phyloP scores from a whole-genome alignment of 2,113 vertebrate genomes.

The Dipodomys stephensi region DNA sequence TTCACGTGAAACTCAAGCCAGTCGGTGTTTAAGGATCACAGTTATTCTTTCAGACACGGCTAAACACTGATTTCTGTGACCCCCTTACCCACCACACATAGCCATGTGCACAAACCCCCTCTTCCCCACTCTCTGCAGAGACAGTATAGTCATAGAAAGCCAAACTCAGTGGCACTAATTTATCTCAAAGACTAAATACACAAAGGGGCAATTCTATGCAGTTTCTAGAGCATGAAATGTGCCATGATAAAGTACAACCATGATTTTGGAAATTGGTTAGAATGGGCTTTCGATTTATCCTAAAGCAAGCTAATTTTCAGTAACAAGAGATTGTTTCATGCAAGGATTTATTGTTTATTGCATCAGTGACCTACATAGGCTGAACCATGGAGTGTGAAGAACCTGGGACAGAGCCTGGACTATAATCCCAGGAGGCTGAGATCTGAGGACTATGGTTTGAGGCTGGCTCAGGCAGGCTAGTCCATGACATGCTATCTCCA shows the following conservation, averaged over 20 bases:
- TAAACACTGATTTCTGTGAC: neutral
- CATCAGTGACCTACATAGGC: too few species aligned
- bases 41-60: neutral
- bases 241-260: neutral
- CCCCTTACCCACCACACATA: too few species aligned
- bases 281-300: neutral
- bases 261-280: neutral
- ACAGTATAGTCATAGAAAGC: neutral
- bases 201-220: neutral
- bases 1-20: neutral
- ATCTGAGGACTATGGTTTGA: too few species aligned
- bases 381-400: neutral
- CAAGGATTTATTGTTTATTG: too few species aligned
- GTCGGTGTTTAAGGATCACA: neutral
- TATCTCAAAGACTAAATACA: neutral
- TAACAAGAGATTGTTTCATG: neutral
- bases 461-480: too few species aligned
- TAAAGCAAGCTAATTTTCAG: neutral
- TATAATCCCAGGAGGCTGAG: too few species aligned
- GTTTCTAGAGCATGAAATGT: neutral
- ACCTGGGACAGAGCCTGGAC: neutral
- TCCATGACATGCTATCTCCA: too few species aligned
- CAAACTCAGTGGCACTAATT: neutral
- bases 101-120: too few species aligned
- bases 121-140: neutral